Evolutionary conservation across 2,797 vertebrate genomes (phyloP), one percentile per base, ranked within the genome.

Genomic region (Pelobates cultripes): DNA sequence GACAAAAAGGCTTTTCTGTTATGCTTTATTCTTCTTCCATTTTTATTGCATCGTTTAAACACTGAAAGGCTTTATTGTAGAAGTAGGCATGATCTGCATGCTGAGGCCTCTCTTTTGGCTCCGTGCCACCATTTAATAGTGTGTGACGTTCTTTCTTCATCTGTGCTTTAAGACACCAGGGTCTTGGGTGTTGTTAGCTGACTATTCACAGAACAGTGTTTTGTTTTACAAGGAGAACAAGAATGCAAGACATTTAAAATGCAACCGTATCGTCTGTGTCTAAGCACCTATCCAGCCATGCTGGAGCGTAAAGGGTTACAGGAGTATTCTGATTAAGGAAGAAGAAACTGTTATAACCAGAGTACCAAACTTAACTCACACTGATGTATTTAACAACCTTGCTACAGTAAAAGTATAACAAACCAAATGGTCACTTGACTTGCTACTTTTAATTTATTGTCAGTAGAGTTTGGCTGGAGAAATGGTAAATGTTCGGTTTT

Each of bases 11-110:
- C 61, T 28, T 64, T 40, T 17, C 17, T 28, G 61, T 10, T 69
- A 15, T 57, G 45, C 57, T 69, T 67, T 4, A 3, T 53, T 51
- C 45, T 63, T 73, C 17, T 44, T 43, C 43, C 15, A 7, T 68
- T 78, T 51, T 70, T 78, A 70, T 57, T 13, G 44, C n/a, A 57
- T 66, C 40, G n/a, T 79, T 42, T 79, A 79, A 73, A 79, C 70
- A 79, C 70, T 57, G 71, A 60, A 73, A 53, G 43, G 28, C 70
- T 79, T 72, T 66, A 51, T 64, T 47, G 42, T 45, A 43, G 12
- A 68, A 53, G 57, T 28, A 79, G 13, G 60, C 70, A 73, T 73
- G 61, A 12, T 51, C 77, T 64, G 44, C 66, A 42, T 55, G 6
- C 47, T 53, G 40, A 79, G 70, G n/a, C 43, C 14, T 51, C 70